Base-by-base conservation (phyloP, 2,797 vertebrate species). In the Sebastiscus tertius region DNA sequence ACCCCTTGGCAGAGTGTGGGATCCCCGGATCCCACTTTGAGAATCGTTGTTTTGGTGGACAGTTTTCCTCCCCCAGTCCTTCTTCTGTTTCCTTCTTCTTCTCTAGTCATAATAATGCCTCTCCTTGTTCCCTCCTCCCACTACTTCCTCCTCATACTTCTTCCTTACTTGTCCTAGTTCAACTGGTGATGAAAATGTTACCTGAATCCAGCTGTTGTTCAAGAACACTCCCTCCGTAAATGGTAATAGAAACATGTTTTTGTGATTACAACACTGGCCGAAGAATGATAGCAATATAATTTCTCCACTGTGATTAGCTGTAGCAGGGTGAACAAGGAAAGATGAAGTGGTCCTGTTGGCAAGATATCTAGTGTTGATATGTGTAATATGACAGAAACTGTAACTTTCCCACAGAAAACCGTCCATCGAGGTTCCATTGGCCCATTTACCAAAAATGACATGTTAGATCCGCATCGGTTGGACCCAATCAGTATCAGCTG, bases 201-300 rank as follows among this genome's bases (percentile, higher is more conserved):
- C 81, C 80, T 88, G 83, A 75, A 69, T 64, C 69, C 85, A 90
- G 87, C 87, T 88, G 82, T 33, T 31, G 42, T 61, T 70, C 56
- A 59, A 54, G 52, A 82, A n/a, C 31, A 22, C 60, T 82, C 22
- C 63, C 54, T 49, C 8, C 2, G 9, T 46, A 26, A 60, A 59
- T 7, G 10, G 11, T 71, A 74, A 72, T n/a, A 34, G 49, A 78
- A 82, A 84, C 83, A 86, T 75, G 64, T 29, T 82, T 34, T 56
- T 36, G 74, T 75, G 77, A 84, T 85, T 74, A 75, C 79, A 81
- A 52, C 29, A 33, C 46, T 64, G 39, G 68, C 59, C 11, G 33
- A 24, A 58, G 39, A 74, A 31, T 46, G 46, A 75, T 16, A 60
- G 39, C 52, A 69, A 12, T 31, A 31, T 46, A 2, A 6, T 39